Conservation (phyloP, 2,888 invertebrate genomes). For the Morinoia aosen region DNA sequence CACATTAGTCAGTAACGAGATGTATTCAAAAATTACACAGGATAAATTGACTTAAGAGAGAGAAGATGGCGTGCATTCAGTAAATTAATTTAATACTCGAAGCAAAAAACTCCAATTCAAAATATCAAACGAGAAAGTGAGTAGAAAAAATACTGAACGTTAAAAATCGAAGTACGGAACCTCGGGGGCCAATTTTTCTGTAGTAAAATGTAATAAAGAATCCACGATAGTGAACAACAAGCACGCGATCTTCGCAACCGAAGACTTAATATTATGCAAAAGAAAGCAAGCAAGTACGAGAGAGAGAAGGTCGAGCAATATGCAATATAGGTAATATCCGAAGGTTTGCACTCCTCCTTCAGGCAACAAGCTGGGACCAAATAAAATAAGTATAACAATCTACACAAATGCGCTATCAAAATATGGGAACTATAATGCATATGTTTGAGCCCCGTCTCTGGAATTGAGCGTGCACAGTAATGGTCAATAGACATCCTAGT, state of each 20-base stretch:
- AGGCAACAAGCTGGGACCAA: slow-evolving; percentile 48
- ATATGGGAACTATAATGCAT: slow-evolving; percentile 40
- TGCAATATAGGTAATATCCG: slow-evolving; percentile 17
- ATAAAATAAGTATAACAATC: slow-evolving; percentile 44
- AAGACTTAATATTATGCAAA: not conserved
- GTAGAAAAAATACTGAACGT: not conserved
- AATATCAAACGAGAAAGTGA: not conserved
- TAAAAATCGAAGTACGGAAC: not conserved
- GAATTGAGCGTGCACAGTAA: not conserved
- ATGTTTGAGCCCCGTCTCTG: slow-evolving; percentile 27
- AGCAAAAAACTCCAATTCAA: not conserved
- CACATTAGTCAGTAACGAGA: not conserved
- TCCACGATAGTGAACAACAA: not conserved
- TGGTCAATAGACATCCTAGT: slow-evolving; percentile 4
- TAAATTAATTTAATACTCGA: not conserved
- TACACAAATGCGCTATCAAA: slow-evolving; percentile 50
- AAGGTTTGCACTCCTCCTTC: slow-evolving; percentile 38
- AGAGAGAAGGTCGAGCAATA: slow-evolving; percentile 41
- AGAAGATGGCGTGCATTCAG: slow-evolving; percentile 9
- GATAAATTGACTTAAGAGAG: not conserved
- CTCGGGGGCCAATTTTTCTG: not conserved
- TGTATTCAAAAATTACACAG: slow-evolving; percentile 4
- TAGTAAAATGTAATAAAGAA: not conserved
- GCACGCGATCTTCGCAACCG: not conserved
- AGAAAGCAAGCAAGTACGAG: slow-evolving; percentile 46